Percentiles rank a stretch among this genome's conserved stretches.
Evolutionary conservation across 2,888 invertebrate species (phyloP).

Genomic region (Epirrhoe tristata): DNA sequence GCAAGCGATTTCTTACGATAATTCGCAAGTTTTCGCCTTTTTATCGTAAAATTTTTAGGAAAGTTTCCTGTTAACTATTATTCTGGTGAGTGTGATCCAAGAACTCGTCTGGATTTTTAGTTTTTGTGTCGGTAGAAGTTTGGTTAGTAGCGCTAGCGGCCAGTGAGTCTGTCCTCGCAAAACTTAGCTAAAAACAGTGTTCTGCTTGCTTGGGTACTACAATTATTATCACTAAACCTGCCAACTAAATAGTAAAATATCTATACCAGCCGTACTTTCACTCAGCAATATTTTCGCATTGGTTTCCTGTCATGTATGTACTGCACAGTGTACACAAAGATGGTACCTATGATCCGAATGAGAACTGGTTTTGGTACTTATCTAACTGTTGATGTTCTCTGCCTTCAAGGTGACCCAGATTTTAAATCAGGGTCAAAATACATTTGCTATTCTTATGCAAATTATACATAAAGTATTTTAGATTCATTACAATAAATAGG

Average conservation of each 20-base stretch:
- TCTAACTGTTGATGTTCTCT: slow-evolving; percentile 35
- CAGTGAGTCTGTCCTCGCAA: neutral
- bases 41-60: neutral
- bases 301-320: neutral
- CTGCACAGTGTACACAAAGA: no score
- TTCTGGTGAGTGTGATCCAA: slow-evolving; percentile 7
- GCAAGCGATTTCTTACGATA: slow-evolving; percentile 15
- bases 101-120: neutral
- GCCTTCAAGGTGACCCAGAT: slow-evolving; percentile 38
- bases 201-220: neutral
- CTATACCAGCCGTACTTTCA: neutral
- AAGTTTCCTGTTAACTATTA: neutral
- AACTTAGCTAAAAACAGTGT: neutral
- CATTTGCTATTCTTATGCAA: slow-evolving; percentile 11
- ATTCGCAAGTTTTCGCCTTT: neutral
- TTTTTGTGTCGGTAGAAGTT: neutral
- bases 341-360: neutral
- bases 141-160: slow-evolving; percentile 9
- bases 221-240: neutral
- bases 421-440: slow-evolving; percentile 23
- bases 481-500: no score
- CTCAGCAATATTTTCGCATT: neutral
- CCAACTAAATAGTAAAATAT: neutral
- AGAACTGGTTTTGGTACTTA: slow-evolving; percentile 36
- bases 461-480: no score